Base-by-base conservation (phyloP, 2,113 vertebrate species). In the Notothenia rossii region DNA sequence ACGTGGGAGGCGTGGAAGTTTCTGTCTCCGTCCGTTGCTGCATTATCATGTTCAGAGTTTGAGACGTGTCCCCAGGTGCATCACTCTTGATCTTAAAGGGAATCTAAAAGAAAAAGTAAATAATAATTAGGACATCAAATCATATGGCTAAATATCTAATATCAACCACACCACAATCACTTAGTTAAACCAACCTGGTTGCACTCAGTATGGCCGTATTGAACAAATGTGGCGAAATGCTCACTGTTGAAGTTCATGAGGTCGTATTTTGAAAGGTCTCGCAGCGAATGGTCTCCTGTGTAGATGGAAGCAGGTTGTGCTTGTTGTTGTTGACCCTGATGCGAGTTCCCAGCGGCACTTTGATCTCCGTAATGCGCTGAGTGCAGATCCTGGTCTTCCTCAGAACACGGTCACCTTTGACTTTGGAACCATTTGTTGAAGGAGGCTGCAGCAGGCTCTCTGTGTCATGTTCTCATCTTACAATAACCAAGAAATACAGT, bases 401-500 rank as follows among this genome's bases (percentile, higher is more conserved):
- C 55, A 83, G 65, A 29, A 82, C 49, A 9, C 45, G 20, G 18
- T 49, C 72, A 0, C 64, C 40, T 3, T 78, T 1, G 40, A 81
- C 46, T 83, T 84, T 25, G 81, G 84, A 20, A 56, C 40, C 72
- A 86, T 75, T 33, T 58, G 58, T 13, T 83, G 76, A 14, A 87
- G 8, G 49, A 92, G 53, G 62, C 70, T 85, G 74, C 48, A 54
- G 9, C 83, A 78, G 12, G 40, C 79, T 79, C 78, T 86, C 68
- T 74, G 87, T 54, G 75, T 87, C 74, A 48, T 71, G 66, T 91
- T 87, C 73, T 90, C 85, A 64, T 89, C 88, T 92, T 88, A 0
- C 48, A 61, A 18, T 72, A 12, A 43, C 0, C 10, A 9, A 29
- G 12, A 58, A 14, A 36, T 15, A 45, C n/a, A 15, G 15, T 3